phyloP scores from a whole-genome alignment of 1,140 invertebrate genomes.

The Polypedilum pembai region DNA sequence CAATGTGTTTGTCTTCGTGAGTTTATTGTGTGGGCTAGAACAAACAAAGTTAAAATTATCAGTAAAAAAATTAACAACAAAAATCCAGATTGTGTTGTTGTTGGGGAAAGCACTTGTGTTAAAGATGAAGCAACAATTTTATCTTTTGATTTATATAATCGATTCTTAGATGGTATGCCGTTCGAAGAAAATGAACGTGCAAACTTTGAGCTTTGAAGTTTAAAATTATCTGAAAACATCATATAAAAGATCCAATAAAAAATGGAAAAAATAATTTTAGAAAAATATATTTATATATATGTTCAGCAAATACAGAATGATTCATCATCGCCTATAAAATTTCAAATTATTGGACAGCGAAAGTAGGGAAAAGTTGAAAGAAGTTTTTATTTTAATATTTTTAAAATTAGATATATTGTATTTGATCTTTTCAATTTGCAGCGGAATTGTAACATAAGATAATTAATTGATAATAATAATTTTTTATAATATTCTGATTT shows the following conservation, averaged over 20 bases:
- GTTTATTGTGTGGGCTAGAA: background rate
- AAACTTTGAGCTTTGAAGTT: background rate
- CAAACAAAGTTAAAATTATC: background rate
- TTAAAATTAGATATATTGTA: background rate
- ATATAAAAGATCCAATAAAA: background rate
- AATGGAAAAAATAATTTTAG: background rate
- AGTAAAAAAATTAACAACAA: background rate
- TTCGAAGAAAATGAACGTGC: background rate
- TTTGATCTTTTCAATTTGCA: conserved; percentile 6
- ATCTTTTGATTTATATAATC: background rate
- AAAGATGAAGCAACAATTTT: background rate
- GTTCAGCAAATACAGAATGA: conserved; percentile 11
- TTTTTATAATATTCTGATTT: conserved; percentile 11
- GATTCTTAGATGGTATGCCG: background rate
- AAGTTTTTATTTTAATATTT: no score
- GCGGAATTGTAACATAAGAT: background rate
- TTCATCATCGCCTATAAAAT: background rate
- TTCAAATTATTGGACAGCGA: no score
- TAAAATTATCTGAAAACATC: background rate
- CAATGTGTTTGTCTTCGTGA: background rate
- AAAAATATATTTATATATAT: conserved; percentile 11
- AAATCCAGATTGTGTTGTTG: background rate
- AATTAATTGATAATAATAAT: conserved; percentile 14
- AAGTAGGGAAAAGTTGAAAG: no score
- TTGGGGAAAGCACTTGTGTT: background rate